Conservation (phyloP, 2,888 invertebrate species). For the Lasioglossum vierecki region DNA sequence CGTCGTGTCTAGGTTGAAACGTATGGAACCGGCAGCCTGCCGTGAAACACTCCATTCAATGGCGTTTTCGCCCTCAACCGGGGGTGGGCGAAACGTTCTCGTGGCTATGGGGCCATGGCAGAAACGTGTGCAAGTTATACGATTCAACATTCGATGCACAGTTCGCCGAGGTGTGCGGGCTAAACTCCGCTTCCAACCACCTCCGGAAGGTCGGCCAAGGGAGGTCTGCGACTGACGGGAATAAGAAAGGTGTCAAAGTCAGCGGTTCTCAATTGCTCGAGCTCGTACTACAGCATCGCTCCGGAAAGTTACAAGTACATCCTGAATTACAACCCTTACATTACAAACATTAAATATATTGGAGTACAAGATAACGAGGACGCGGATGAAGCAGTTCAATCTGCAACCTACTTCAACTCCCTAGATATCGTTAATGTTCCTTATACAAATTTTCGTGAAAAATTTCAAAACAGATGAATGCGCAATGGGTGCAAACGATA, state of each 20-base stretch:
- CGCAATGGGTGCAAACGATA: neutral
- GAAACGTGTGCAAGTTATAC: conserved; percentile 60
- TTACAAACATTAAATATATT: neutral
- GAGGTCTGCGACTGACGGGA: conserved; percentile 54
- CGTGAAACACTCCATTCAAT: conserved; percentile 80
- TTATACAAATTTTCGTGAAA: neutral
- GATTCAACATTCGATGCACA: conserved; percentile 67
- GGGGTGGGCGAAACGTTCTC: conserved; percentile 41
- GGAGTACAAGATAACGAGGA: no score
- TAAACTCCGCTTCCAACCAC: conserved; percentile 52
- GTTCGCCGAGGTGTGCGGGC: conserved; percentile 60
- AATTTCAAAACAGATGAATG: neutral
- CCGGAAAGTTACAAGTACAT: neutral
- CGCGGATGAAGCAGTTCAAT: no score
- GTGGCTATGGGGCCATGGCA: conserved; percentile 4
- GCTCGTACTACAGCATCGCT: neutral
- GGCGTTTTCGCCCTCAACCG: conserved; percentile 64
- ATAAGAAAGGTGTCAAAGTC: conserved; percentile 47
- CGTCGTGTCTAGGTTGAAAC: conserved; percentile 71
- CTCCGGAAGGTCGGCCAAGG: conserved; percentile 51
- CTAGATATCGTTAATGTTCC: neutral
- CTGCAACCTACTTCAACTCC: neutral
- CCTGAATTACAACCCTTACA: neutral
- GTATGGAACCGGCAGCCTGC: conserved; percentile 74
- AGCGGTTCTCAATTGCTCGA: conserved; percentile 40